Conservation (phyloP, 2,113 vertebrate species). For the Sclerurus mexicanus region DNA sequence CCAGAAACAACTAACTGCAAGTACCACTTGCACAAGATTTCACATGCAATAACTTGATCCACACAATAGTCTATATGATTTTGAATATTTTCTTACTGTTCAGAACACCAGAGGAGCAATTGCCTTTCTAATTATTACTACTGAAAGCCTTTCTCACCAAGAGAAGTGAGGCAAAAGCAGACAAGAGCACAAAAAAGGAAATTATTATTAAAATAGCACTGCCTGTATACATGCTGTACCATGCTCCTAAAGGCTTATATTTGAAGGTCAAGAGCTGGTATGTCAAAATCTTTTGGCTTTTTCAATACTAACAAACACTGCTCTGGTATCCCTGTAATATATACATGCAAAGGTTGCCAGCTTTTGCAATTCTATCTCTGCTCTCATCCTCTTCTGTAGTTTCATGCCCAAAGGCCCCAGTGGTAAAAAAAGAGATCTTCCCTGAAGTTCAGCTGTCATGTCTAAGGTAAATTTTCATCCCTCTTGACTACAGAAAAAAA, state of each 20-base stretch:
- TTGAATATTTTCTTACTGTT: background rate
- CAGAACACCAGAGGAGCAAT: background rate
- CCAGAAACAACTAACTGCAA: background rate
- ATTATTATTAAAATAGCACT: background rate
- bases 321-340: background rate
- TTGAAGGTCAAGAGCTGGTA: constrained; percentile 31
- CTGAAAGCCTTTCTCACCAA: background rate
- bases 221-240: background rate
- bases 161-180: background rate
- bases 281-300: constrained; percentile 16
- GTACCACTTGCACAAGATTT: background rate
- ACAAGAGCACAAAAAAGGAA: background rate
- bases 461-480: background rate
- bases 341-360: background rate
- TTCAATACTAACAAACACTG: background rate
- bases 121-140: background rate
- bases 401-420: background rate
- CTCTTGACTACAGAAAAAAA: background rate
- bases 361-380: background rate
- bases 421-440: background rate
- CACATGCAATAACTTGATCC: background rate
- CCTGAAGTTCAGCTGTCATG: background rate
- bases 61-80: background rate
- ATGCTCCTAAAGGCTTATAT: background rate
- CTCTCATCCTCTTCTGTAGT: background rate